Evolutionary conservation across 2,888 invertebrate species (phyloP).

Genomic region (Diarsia brunnea): DNA sequence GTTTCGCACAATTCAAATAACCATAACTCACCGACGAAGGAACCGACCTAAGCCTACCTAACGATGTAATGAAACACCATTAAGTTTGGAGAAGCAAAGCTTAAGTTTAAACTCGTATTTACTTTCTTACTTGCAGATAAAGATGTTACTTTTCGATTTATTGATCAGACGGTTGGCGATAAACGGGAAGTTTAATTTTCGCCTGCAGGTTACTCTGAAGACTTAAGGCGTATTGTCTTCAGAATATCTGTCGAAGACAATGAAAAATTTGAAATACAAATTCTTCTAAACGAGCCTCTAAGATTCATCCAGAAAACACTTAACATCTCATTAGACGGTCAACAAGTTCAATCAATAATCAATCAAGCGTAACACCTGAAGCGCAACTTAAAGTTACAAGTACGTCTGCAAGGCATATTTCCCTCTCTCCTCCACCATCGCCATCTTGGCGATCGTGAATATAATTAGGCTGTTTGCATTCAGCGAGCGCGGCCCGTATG

Average conservation of each 20-base stretch:
- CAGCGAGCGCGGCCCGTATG: conserved; percentile 85
- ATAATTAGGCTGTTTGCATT: conserved; percentile 90
- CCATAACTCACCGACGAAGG: conserved; percentile 86
- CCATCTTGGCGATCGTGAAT: conserved; percentile 83
- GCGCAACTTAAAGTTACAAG: conserved; percentile 62
- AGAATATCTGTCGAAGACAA: not conserved
- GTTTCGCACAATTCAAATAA: conserved; percentile 91
- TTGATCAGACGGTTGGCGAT: conserved; percentile 79
- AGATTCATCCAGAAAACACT: conserved; percentile 9
- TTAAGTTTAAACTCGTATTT: conserved; percentile 86
- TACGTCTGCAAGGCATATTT: conserved; percentile 65
- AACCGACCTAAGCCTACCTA: conserved; percentile 88
- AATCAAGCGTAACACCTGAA: conserved; percentile 78
- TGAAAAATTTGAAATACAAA: conserved; percentile 5
- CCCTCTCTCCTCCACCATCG: conserved; percentile 68
- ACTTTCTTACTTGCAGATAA: conserved; percentile 85
- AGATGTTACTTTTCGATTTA: conserved; percentile 88
- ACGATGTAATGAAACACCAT: conserved; percentile 90
- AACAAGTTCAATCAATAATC: conserved; percentile 67
- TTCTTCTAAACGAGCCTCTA: conserved; percentile 4
- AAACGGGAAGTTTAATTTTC: conserved; percentile 72
- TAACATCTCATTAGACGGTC: conserved; percentile 29
- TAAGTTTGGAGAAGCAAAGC: conserved; percentile 84
- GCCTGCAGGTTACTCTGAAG: conserved; percentile 31
- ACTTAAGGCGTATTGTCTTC: not conserved